These are phyloP conservation scores for Mixornis gularis DNA, from an alignment of 2,113 vertebrate genomes.

Conservation along the genomic window DNA sequence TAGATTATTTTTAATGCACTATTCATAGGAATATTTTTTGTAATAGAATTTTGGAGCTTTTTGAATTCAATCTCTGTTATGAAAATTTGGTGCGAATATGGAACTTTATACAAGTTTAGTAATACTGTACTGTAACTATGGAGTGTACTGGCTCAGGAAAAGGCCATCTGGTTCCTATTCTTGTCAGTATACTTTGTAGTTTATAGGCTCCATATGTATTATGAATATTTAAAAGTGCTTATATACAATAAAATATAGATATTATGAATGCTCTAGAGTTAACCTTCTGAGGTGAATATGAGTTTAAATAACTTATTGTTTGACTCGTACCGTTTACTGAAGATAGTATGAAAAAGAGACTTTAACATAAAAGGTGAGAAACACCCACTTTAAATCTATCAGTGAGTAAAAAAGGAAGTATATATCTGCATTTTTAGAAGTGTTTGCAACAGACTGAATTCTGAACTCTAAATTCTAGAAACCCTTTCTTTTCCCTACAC, in stretches of 20 bases:
- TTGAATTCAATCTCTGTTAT: background rate
- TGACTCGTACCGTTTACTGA: background rate
- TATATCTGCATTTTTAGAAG: background rate
- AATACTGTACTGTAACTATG: background rate
- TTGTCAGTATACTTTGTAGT: background rate
- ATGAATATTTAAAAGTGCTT: background rate
- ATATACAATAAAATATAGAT: background rate
- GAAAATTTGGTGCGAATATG: background rate
- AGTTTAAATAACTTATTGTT: background rate
- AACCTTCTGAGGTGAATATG: background rate
- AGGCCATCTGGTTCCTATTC: background rate
- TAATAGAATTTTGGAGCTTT: background rate
- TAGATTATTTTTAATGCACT: background rate
- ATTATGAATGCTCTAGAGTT: background rate
- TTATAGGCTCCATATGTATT: background rate
- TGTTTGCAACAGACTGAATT: background rate
- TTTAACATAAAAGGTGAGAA: background rate
- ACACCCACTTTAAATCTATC: fast-evolving
- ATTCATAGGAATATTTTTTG: background rate
- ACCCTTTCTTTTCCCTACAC: background rate
- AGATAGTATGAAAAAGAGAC: background rate
- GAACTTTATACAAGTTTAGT: background rate
- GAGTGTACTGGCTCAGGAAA: background rate
- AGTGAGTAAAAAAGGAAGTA: background rate
- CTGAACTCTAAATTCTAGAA: background rate